Evolutionary conservation across 2,888 invertebrate species (phyloP).

Genomic region (Autographa pulchrina): DNA sequence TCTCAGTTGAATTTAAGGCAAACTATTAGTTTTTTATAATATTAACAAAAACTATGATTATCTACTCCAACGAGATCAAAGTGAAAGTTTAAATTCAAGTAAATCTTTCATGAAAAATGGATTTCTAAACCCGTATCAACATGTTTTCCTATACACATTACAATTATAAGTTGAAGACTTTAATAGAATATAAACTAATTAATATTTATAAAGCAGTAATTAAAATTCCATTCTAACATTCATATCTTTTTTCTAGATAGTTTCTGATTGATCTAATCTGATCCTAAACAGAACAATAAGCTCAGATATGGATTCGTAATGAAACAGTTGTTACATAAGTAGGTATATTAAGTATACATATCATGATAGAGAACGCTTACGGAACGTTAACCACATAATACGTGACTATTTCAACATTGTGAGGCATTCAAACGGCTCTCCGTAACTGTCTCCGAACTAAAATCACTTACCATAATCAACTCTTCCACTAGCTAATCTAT

Average conservation of each 20-base stretch:
- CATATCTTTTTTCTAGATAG: not conserved
- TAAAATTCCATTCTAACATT: conserved; percentile 2
- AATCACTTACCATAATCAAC: conserved; percentile 68
- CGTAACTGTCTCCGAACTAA: conserved; percentile 59
- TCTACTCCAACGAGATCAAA: not conserved
- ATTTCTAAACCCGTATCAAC: not conserved
- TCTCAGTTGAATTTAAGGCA: not conserved
- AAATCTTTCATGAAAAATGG: not conserved
- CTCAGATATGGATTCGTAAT: conserved; percentile 25
- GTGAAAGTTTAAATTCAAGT: not conserved
- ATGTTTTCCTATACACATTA: not conserved
- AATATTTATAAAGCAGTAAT: not conserved
- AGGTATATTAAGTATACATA: conserved; percentile 39
- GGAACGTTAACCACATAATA: conserved; percentile 42
- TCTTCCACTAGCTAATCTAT: conserved; percentile 70
- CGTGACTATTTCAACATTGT: conserved; percentile 60
- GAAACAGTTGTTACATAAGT: conserved; percentile 24
- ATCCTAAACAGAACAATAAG: conserved; percentile 15
- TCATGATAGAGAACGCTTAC: conserved; percentile 45
- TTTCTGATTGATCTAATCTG: not conserved
- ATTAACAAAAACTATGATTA: not conserved
- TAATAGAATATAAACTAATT: not conserved
- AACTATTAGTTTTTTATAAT: not conserved
- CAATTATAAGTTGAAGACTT: not conserved
- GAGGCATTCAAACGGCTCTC: conserved; percentile 54